Percentiles rank a stretch among this genome's conserved stretches.
These are phyloP conservation scores for Furnarius figulus DNA, from an alignment of 2,113 vertebrate species.

Conservation along the genomic window DNA sequence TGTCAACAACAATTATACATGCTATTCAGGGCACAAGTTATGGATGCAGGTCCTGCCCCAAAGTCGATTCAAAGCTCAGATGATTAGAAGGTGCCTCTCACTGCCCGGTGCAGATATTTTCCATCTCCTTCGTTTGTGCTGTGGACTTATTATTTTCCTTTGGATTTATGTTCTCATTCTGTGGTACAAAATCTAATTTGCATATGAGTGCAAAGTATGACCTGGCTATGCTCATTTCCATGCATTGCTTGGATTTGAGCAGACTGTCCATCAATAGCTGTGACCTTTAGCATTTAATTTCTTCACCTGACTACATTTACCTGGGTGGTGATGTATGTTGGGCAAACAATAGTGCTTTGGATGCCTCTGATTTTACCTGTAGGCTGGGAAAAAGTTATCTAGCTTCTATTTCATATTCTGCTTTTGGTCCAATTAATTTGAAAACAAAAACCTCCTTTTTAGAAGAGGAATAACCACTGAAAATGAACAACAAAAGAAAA, in stretches of 20 bases:
- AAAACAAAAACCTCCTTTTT: neutral
- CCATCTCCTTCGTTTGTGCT: neutral
- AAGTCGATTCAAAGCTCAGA: neutral
- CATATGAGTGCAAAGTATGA: neutral
- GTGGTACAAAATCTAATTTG: neutral
- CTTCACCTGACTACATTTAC: neutral
- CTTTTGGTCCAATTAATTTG: neutral
- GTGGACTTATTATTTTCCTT: neutral
- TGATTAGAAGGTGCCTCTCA: neutral
- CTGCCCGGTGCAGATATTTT: neutral
- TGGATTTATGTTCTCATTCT: neutral
- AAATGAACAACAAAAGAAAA: neutral
- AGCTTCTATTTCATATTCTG: neutral
- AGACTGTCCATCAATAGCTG: neutral
- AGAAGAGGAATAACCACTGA: neutral
- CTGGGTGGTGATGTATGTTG: neutral
- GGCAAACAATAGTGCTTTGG: neutral
- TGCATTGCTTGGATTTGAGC: neutral
- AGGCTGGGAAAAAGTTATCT: neutral
- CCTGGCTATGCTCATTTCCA: neutral
- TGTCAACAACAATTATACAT: neutral
- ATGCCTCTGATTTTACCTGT: neutral
- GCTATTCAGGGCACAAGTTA: neutral
- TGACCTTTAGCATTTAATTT: neutral
- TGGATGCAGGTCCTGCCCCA: neutral